Evolutionary conservation across 2,888 invertebrate genomes (phyloP), one percentile per base, ranked within the genome.

Genomic region (Nomada goodeniana): DNA sequence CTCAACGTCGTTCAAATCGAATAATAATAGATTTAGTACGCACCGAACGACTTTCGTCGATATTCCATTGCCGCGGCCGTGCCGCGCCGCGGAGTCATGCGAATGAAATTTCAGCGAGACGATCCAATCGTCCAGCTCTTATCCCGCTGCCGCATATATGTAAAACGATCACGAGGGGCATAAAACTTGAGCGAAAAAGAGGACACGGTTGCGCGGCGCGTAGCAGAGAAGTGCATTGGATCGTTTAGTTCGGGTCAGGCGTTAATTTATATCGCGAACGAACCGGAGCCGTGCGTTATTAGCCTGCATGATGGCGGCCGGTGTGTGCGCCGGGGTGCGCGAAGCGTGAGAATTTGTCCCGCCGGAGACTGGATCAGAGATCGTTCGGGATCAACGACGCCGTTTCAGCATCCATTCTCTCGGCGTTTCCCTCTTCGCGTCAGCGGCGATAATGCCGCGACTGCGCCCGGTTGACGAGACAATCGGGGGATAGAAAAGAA

Each of bases 321-420:
- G 70, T 57, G 72, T 63, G 20, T 79, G 63, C 20, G n/a, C 44
- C 18, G 55, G 59, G 64, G 67, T 67, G 60, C 61, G 65, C 76
- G 74, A 87, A 87, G 86, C 88, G 90, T 90, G 90, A 90, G 88
- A 90, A 89, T 90, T 88, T 83, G 86, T 88, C 88, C 86, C 86
- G 81, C 75, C 69, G 63, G 84, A 75, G 84, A 75, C 72, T 68
- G 84, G 82, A 76, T 85, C 77, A 67, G 74, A 84, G 81, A 87
- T 86, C 86, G 76, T 84, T 87, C 84, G 64, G 72, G 80, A 87
- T 89, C 81, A 86, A 74, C 80, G 81, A 23, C 68, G 72, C 75
- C 74, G 70, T 78, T 80, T 78, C 78, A 84, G 71, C 80, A 72
- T 81, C 80, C 89, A 81, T 86, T 87, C 74, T 83, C 84, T 60